Base-by-base conservation (phyloP, 2,797 vertebrate genomes). In the Gila robusta region DNA sequence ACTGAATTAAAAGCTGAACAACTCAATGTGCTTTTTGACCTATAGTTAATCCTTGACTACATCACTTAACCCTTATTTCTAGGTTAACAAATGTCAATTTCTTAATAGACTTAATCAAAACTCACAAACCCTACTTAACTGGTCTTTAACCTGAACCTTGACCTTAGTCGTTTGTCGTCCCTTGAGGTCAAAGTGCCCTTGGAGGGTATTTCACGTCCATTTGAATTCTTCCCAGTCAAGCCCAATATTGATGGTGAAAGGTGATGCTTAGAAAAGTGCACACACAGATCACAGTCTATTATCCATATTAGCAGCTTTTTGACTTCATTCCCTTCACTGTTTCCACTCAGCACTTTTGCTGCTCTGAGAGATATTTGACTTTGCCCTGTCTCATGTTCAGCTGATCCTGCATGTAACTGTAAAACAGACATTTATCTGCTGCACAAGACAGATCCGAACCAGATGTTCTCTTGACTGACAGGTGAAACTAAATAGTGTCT, bases 391-490 rank as follows among this genome's bases (percentile, higher is more conserved):
- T 94, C 93, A 93, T 88, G 89, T 94, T 94, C 89, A 91, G 93
- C 94, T 94, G 93, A 94, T 88, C 90, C 89, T 92, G 92, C 93
- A 66, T 79, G n/a, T 0, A 80, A 88, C 89, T 93, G 92, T 92
- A 91, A 82, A 84, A 79, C 84, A 86, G 62, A 76, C 87, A 88
- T 90, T 86, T 71, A 67, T 80, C 62, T 66, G 56, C 77, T 47
- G 11, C 37, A 47, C 54, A 77, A n/a, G 32, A 6, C 32, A 17
- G 79, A 62, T 80, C 74, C 12, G 37, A 73, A 44, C 37, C 85
- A 76, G 28, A 73, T 80, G 79, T 70, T 79, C 72, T 80, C 16
- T 62, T 39, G n/a, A 83, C 69, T 80, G 49, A 73, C 74, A 71
- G 62, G 52, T 82, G 84, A 88, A 88, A 88, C 82, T 56, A 32